These are phyloP conservation scores for Zaprionus obscuricornis DNA, from an alignment of 2,888 invertebrate species.

Conservation along the genomic window DNA sequence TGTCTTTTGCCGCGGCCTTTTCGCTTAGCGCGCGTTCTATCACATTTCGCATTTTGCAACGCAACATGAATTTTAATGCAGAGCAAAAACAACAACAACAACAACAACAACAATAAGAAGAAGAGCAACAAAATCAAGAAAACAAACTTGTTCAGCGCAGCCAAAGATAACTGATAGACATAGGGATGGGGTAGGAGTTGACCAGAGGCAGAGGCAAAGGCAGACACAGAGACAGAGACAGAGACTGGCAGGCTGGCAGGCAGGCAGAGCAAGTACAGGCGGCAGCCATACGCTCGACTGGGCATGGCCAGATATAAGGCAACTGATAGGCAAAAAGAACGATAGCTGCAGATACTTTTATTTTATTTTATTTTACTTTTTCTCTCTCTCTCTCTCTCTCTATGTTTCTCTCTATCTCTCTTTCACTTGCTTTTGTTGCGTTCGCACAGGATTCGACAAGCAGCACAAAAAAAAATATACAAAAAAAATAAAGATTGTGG, in stretches of 20 bases:
- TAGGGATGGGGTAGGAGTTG: constrained; percentile 6
- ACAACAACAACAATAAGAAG: constrained; percentile 11
- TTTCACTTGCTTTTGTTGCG: constrained; percentile 7
- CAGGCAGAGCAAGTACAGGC: background rate
- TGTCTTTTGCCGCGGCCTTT: constrained; percentile 22
- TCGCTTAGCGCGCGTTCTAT: constrained; percentile 1
- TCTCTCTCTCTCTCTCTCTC: background rate
- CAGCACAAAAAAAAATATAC: no score
- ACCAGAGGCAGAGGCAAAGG: background rate
- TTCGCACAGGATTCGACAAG: constrained; percentile 35
- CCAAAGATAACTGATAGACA: no score
- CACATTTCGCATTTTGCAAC: constrained; percentile 50
- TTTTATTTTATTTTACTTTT: constrained; percentile 45
- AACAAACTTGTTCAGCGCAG: constrained; percentile 50
- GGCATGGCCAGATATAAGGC: constrained; percentile 50
- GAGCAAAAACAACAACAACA: constrained; percentile 29
- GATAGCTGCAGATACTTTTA: constrained; percentile 57
- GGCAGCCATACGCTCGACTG: constrained; percentile 27
- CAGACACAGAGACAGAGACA: no score
- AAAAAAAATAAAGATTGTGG: no score
- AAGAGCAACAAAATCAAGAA: no score
- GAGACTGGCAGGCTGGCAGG: background rate
- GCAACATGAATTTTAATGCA: constrained; percentile 59
- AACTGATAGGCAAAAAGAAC: constrained; percentile 55
- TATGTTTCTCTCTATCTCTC: constrained; percentile 2